A percentile compares a stretch with the other conserved stretches of the same genome.
Evolutionary conservation across 2,888 invertebrate genomes (phyloP).

Genomic region (Meandrusa payeni): DNA sequence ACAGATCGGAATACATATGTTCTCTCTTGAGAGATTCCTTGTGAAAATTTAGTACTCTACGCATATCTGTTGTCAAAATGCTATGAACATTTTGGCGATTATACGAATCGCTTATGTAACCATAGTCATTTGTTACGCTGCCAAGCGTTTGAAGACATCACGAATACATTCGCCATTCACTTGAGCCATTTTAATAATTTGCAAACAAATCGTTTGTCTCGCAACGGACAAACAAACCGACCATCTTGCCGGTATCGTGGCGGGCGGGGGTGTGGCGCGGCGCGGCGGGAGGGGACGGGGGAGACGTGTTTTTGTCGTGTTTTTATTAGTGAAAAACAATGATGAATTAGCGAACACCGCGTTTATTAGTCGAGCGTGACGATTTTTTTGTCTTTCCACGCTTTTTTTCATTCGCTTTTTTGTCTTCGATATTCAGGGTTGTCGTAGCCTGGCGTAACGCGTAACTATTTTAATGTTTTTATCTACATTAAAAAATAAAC

Average conservation of each 20-base stretch:
- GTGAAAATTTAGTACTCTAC: too few relatives aligned
- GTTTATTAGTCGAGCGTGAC: slow-evolving; percentile 57
- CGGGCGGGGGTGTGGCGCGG: slow-evolving; percentile 24
- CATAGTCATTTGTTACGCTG: too few relatives aligned
- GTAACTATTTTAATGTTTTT: too few relatives aligned
- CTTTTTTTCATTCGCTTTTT: slow-evolving; percentile 45
- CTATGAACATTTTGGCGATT: too few relatives aligned
- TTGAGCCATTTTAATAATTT: slow-evolving; percentile 12
- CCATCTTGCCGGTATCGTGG: slow-evolving; percentile 18
- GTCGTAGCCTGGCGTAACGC: too few relatives aligned
- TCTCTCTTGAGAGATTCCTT: too few relatives aligned
- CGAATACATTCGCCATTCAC: too few relatives aligned
- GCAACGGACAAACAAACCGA: slow-evolving; percentile 16
- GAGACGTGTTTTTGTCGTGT: slow-evolving; percentile 66
- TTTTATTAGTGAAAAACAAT: slow-evolving; percentile 75
- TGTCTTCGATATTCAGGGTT: slow-evolving; percentile 11
- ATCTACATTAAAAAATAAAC: too few relatives aligned
- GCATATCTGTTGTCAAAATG: too few relatives aligned
- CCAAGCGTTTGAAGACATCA: too few relatives aligned
- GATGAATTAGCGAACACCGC: slow-evolving; percentile 69
- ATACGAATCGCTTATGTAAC: too few relatives aligned
- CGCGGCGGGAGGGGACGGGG: slow-evolving; percentile 30
- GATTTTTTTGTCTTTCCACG: slow-evolving; percentile 38
- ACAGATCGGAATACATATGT: too few relatives aligned
- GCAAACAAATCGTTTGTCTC: slow-evolving; percentile 8